These are phyloP conservation scores for Neoniphon sammara DNA, from an alignment of 2,797 vertebrate species.

Conservation along the genomic window DNA sequence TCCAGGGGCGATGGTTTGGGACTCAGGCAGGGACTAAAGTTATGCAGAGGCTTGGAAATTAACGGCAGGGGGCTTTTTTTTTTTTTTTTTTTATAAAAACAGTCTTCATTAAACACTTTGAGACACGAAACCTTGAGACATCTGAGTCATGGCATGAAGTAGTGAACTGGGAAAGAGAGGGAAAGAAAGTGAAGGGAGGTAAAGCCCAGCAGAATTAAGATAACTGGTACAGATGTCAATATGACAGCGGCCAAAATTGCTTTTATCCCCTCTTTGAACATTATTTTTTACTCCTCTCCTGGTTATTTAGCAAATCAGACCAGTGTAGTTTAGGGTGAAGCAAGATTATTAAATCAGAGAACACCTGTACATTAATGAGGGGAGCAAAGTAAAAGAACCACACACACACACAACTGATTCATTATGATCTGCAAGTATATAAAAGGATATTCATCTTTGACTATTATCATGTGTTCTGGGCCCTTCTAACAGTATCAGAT, in stretches of 20 bases:
- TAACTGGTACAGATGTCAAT: slow-evolving; percentile 49
- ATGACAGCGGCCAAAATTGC: not conserved
- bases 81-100: slow-evolving; percentile 26
- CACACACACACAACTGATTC: not conserved
- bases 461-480: slow-evolving; percentile 3
- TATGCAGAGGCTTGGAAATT: slow-evolving; percentile 62
- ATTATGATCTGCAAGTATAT: not conserved
- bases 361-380: not conserved
- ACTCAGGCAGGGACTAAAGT: slow-evolving; percentile 58
- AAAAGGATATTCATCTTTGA: not conserved
- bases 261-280: slow-evolving; percentile 37
- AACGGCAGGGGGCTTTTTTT: slow-evolving; percentile 63
- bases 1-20: slow-evolving; percentile 78
- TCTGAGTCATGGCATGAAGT: slow-evolving; percentile 8
- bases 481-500: slow-evolving; percentile 53
- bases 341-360: slow-evolving; percentile 21
- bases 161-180: slow-evolving; percentile 35
- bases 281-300: slow-evolving; percentile 4
- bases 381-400: slow-evolving; percentile 14
- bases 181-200: slow-evolving; percentile 19
- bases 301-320: slow-evolving; percentile 16
- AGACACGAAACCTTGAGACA: slow-evolving; percentile 51
- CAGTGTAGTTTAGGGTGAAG: not conserved
- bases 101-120: slow-evolving; percentile 69
- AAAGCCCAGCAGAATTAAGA: slow-evolving; percentile 30